Evolutionary conservation across 2,113 vertebrate species (phyloP), one percentile per base, ranked within the genome.

Genomic region (Colius striatus): DNA sequence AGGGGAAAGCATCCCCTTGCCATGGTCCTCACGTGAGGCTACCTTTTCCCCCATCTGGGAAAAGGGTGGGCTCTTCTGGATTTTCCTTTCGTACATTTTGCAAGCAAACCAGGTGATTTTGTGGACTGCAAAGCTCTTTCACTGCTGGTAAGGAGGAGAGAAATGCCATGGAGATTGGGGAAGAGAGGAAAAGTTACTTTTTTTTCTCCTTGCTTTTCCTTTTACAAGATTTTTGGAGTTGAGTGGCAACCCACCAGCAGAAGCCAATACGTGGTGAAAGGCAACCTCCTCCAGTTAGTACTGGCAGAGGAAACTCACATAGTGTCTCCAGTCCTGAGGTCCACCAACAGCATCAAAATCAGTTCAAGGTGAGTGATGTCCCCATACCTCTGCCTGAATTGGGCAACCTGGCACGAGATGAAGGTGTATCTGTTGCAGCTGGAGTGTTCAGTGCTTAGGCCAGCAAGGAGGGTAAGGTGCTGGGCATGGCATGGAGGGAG

Each of bases 231-330:
- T 50, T 97, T 98, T 67, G 92, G 96, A 43, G 54, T 97, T 0
- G 13, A 86, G 67, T 97, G 97, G 97, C 96, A 96, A 50, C 91
- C 97, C 54, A 86, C 26, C 66, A 97, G 97, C 82, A 97, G 70
- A 73, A 97, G 89, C 27, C 72, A 82, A 27, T 96, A 96, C 1
- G 2, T 74, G 15, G 66, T 97, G 76, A 95, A 91, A 41, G 87
- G 81, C 30, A 88, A 20, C 47, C 43, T 97, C 66, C 95, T 97
- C 18, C 95, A 95, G 55, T 95, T 76, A 0, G 96, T 90, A 22
- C 53, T 95, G 53, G 91, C 65, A 6, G 97, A 98, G 53, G 98
- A 98, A 93, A 97, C 13, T 32, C 97, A 97, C 2, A 0, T 21
- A 21, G 16, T 98, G 57, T 91, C 84, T 61, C 87, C 95, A 67